These are phyloP conservation scores for Dreissena polymorpha DNA, from an alignment of 1,140 invertebrate species.

Conservation along the genomic window DNA sequence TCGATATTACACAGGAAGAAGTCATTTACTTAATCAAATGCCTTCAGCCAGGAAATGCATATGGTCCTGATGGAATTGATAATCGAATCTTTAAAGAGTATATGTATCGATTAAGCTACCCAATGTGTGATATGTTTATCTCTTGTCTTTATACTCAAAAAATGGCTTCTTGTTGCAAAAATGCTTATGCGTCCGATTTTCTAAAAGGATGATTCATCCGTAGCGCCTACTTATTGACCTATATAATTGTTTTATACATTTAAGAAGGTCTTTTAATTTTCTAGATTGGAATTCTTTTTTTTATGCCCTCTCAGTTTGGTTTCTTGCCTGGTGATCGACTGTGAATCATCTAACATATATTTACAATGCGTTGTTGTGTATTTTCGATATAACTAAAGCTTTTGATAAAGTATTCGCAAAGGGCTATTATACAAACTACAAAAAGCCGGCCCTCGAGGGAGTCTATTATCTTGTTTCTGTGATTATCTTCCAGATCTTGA, in stretches of 20 bases:
- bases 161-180: conserved; percentile 24
- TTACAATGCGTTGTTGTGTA: conserved; percentile 33
- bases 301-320: conserved; percentile 27
- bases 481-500: conserved; percentile 12
- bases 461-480: not conserved
- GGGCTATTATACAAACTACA: too few species aligned
- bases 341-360: conserved; percentile 22
- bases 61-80: not conserved
- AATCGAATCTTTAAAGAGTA: not conserved
- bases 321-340: conserved; percentile 29
- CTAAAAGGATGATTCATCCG: not conserved
- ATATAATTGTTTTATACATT: conserved; percentile 28
- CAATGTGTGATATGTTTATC: not conserved
- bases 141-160: not conserved
- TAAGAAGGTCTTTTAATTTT: conserved; percentile 37
- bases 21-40: not conserved
- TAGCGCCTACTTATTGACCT: conserved; percentile 32
- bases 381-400: conserved; percentile 37
- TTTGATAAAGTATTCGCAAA: conserved; percentile 26
- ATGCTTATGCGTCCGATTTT: not conserved
- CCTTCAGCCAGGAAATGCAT: not conserved
- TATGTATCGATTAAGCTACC: not conserved
- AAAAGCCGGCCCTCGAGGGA: too few species aligned
- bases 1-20: not conserved
- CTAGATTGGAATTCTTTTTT: conserved; percentile 39